Conservation (phyloP, 2,888 invertebrate species). For the Eupithecia dodoneata region DNA sequence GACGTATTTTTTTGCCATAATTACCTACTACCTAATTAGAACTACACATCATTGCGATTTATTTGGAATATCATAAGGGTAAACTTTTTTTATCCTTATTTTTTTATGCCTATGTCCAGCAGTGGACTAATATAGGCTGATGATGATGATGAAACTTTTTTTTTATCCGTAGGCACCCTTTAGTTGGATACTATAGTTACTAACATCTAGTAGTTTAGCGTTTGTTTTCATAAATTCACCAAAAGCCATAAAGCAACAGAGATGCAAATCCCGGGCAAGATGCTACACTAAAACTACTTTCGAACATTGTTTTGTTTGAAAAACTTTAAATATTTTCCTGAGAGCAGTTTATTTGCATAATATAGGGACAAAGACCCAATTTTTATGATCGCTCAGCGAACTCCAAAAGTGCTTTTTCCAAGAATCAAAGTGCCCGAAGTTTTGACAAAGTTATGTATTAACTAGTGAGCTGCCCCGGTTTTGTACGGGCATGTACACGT, state of each 20-base stretch:
- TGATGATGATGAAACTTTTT: too few species aligned
- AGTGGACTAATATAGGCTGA: too few species aligned
- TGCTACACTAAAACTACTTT: background rate
- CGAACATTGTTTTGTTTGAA: background rate
- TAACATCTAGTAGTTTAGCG: background rate
- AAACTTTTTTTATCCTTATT: too few species aligned
- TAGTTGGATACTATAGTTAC: background rate
- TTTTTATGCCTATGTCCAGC: too few species aligned
- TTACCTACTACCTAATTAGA: too few species aligned
- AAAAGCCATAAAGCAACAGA: background rate
- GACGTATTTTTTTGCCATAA: too few species aligned
- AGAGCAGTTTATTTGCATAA: constrained; percentile 14
- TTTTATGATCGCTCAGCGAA: constrained; percentile 13
- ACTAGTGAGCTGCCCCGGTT: background rate
- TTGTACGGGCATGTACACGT: too few species aligned
- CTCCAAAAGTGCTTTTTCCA: constrained; percentile 24
- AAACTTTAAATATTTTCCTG: constrained; percentile 7
- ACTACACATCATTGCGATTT: too few species aligned
- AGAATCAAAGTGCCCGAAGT: constrained; percentile 33
- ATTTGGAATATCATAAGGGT: too few species aligned
- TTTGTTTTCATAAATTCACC: background rate
- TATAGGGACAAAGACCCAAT: constrained; percentile 12
- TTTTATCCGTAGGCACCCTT: background rate
- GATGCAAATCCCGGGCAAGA: background rate
- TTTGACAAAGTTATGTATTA: constrained; percentile 24